Conservation (phyloP, 2,113 vertebrate genomes). For the Coptodon rendalli region DNA sequence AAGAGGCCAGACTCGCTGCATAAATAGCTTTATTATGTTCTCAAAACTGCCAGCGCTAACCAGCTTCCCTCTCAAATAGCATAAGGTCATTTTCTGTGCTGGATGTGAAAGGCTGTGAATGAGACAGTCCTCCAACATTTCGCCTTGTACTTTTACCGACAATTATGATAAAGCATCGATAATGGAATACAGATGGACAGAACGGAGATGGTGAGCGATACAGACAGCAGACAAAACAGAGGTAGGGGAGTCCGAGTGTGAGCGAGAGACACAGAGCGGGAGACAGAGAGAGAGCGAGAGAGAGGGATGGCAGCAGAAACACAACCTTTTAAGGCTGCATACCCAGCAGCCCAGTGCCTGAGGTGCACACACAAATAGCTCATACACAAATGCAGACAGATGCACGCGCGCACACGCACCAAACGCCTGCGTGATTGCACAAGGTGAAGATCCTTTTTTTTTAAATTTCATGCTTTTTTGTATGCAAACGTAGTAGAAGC, state of each 20-base stretch:
- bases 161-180: slow-evolving; percentile 43
- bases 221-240: slow-evolving; percentile 29
- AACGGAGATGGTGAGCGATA: slow-evolving; percentile 9
- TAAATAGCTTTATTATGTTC: slow-evolving; percentile 75
- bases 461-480: background rate
- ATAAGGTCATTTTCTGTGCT: slow-evolving; percentile 51
- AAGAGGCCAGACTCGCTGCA: slow-evolving; percentile 66
- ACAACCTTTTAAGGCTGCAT: slow-evolving; percentile 78
- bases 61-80: slow-evolving; percentile 61
- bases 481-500: slow-evolving; percentile 8
- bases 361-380: slow-evolving; percentile 67
- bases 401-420: background rate
- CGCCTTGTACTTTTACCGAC: slow-evolving; percentile 22
- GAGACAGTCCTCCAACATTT: slow-evolving; percentile 26
- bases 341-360: slow-evolving; percentile 64
- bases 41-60: slow-evolving; percentile 57
- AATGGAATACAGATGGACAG: slow-evolving; percentile 32
- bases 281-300: background rate
- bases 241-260: background rate
- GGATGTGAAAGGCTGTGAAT: slow-evolving; percentile 30
- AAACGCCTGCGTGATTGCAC: slow-evolving; percentile 37
- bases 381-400: slow-evolving; percentile 41
- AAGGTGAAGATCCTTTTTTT: slow-evolving; percentile 21
- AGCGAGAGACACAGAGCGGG: slow-evolving; percentile 4
- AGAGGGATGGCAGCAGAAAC: slow-evolving; percentile 56